Base-by-base conservation (phyloP, 2,797 vertebrate genomes). In the Lacerta bilineata region DNA sequence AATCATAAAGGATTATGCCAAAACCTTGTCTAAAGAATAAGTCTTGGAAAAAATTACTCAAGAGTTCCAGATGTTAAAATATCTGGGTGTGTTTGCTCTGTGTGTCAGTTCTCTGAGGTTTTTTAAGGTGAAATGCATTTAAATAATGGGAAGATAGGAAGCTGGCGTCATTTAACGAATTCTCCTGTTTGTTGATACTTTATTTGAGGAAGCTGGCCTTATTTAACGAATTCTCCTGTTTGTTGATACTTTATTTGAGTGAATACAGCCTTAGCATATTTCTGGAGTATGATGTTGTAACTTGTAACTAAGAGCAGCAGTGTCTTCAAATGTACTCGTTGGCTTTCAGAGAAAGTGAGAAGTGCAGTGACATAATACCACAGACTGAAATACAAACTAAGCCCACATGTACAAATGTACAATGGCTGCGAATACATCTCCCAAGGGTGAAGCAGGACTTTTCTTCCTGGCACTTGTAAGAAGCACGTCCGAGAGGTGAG, bases 21-120 rank as follows among this genome's bases (percentile, higher is more conserved):
- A 83, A 55, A 91, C 75, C 78, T 68, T 86, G 41, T 36, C 78
- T 81, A 66, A 66, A 85, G 64, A 85, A 83, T 39, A 85, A 75
- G 36, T 68, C 84, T 59, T 86, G 71, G 84, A 77, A 89, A 89
- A 77, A 41, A 61, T 81, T 86, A 69, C 43, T 76, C 61, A 81
- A 64, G 79, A 76, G 79, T 76, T 89, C 71, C 88, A 89, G 78
- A 86, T 89, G 78, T 89, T 76, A 89, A 86, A 55, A 50, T 41
- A 55, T 76, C 74, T 89, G 78, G 84, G 84, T 82, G 84, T 94
- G 93, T 93, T 87, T 84, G 86, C 59, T 82, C 81, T 72, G 75
- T 59, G 72, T 91, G 17, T 74, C 29, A 80, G 39, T 83, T 83
- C 72, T 89, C 85, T 85, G 79, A 92, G 68, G 9, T 23, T 36